Evolutionary conservation across 2,888 invertebrate genomes (phyloP), one percentile per base, ranked within the genome.

Genomic region (Microdon myrmicae): DNA sequence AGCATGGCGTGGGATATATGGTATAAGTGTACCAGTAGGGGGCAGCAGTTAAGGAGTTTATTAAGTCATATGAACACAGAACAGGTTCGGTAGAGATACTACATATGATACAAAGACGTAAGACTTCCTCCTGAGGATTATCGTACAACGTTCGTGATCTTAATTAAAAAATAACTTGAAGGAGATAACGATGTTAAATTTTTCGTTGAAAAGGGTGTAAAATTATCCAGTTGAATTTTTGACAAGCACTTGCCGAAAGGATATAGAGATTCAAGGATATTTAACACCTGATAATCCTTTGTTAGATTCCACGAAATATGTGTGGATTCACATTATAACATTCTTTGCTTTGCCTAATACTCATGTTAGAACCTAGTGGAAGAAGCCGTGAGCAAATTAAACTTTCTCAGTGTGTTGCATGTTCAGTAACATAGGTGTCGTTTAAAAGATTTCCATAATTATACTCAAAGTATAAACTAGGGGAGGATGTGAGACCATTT

Each of bases 41-140:
- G 28, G 22, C 25, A 35, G 5, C 17, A 35, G 28, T 14, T 22
- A 26, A 32, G 43, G 23, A 55, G 48, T 48, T 61, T 44, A 61
- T 61, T 48, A 55, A 61, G 60, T 23, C 55, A 55, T 37, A 60
- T 41, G 10, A 47, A 41, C 45, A 37, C 32, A 19, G 20, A 13
- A 28, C 29, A n/a, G 26, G 9, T 8, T 14, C 22, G 8, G 22
- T 8, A 19, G 6, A 39, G n/a, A 8, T 8, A 13, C 22, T 2
- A 19, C 8, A 14, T 9, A 7, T 31, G 9, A 31, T 31, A 22
- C 28, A 6, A 31, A 43, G 43, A 31, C 22, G 17, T 19, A 31
- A 41, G 28, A 41, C 17, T 22, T 20, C 17, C 16, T 13, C 12
- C 7, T 5, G 17, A 8, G 10, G 26, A 10, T 23, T 19, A 19